A percentile compares a stretch with the other conserved stretches of the same genome.
These are phyloP conservation scores for Dendrolimus kikuchii DNA, from an alignment of 1,140 invertebrate species.

Conservation along the genomic window DNA sequence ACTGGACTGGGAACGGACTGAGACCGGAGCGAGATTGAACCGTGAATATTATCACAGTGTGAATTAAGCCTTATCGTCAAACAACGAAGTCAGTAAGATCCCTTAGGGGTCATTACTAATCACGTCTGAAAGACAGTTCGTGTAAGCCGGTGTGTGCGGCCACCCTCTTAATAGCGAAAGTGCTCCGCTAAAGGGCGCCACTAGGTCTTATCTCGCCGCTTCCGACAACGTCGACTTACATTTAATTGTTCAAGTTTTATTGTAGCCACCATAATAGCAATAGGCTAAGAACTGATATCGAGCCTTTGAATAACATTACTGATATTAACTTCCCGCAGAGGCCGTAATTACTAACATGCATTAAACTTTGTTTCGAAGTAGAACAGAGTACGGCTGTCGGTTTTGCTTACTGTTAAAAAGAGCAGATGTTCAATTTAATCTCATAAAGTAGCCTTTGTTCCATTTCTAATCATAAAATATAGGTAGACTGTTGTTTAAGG, in stretches of 20 bases:
- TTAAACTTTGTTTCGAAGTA: neutral
- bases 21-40: too few species aligned
- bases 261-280: conserved; percentile 45
- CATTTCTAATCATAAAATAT: too few species aligned
- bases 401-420: too few species aligned
- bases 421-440: too few species aligned
- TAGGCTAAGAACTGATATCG: conserved; percentile 24
- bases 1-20: too few species aligned
- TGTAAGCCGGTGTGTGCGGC: conserved; percentile 22
- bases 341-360: conserved; percentile 5
- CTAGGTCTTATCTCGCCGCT: conserved; percentile 55
- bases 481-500: too few species aligned
- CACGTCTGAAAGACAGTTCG: conserved; percentile 28
- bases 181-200: conserved; percentile 41
- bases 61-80: neutral
- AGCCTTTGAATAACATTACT: conserved; percentile 21
- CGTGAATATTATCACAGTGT: too few species aligned
- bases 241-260: conserved; percentile 68
- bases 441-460: too few species aligned
- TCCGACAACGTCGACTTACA: conserved; percentile 50
- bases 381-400: neutral
- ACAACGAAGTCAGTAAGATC: conserved; percentile 3
- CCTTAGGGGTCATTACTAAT: conserved; percentile 31
- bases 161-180: conserved; percentile 57
- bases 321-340: conserved; percentile 11